Evolutionary conservation across 2,113 vertebrate genomes (phyloP).

Genomic region (Ptychochromis oligacanthus): DNA sequence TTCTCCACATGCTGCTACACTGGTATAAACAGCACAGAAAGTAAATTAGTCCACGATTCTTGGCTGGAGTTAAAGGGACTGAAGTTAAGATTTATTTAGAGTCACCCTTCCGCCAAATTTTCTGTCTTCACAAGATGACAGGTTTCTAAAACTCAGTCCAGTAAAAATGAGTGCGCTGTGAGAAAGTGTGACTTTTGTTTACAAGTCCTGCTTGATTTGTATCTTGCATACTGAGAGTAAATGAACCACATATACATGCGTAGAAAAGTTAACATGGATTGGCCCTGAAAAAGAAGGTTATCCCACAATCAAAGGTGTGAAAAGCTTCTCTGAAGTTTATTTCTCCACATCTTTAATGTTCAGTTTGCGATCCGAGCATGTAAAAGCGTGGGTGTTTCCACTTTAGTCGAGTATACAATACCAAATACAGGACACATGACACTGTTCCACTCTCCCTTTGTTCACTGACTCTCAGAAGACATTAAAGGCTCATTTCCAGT

Average conservation of each 20-base stretch:
- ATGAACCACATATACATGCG: not conserved
- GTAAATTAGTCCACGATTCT: constrained; percentile 21
- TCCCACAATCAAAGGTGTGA: not conserved
- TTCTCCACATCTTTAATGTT: not conserved
- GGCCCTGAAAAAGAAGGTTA: not conserved
- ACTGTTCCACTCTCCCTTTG: not conserved
- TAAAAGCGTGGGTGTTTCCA: not conserved
- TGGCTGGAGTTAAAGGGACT: constrained; percentile 39
- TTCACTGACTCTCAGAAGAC: constrained; percentile 22
- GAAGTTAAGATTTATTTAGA: constrained; percentile 47
- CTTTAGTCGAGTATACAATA: not conserved
- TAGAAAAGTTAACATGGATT: not conserved
- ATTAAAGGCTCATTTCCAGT: constrained; percentile 57
- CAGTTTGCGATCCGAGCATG: not conserved
- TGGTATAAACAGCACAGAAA: constrained; percentile 32
- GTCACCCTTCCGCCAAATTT: constrained; percentile 26
- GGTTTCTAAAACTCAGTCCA: constrained; percentile 47
- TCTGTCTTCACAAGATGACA: constrained; percentile 37
- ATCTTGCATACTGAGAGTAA: not conserved
- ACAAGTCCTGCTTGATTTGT: constrained; percentile 11
- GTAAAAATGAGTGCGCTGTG: constrained; percentile 18
- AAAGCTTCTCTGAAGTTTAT: not conserved
- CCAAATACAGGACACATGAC: constrained; percentile 17
- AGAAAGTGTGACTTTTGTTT: constrained; percentile 34
- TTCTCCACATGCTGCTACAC: constrained; percentile 17